These are phyloP conservation scores for Conopomorpha cramerella DNA, from an alignment of 1,140 invertebrate genomes.

Conservation along the genomic window DNA sequence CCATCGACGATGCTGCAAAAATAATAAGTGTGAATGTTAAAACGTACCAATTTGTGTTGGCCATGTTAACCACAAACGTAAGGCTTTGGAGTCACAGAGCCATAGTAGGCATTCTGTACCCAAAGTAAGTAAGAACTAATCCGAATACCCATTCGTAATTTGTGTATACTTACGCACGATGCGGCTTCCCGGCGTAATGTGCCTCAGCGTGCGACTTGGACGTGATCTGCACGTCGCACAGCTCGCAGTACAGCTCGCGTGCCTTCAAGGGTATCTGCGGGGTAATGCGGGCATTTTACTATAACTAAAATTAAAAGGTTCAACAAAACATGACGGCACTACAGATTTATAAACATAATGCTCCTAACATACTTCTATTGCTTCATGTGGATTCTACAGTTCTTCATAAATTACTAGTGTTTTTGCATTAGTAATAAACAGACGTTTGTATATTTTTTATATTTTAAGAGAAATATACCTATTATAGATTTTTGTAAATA, in stretches of 20 bases:
- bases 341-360: no score
- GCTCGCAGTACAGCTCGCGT: conserved; percentile 26
- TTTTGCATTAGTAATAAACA: no score
- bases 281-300: no score
- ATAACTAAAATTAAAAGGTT: no score
- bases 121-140: neutral
- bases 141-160: neutral
- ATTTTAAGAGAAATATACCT: no score
- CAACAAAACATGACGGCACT: no score
- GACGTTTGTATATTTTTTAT: no score
- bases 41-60: neutral
- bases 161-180: conserved; percentile 23
- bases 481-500: no score
- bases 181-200: conserved; percentile 32
- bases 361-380: no score
- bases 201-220: conserved; percentile 30
- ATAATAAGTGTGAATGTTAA: neutral
- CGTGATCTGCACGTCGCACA: conserved; percentile 42
- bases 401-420: no score
- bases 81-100: neutral
- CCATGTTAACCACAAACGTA: neutral
- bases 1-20: conserved; percentile 33
- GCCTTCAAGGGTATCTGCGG: neutral
- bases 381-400: no score
- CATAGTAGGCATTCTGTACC: neutral